Evolutionary conservation across 30 jellyfish, hydroid and myxozoan genomes (phyloP), one percentile per base, ranked within the genome.

Genomic region (Rhopilema esculentum): DNA sequence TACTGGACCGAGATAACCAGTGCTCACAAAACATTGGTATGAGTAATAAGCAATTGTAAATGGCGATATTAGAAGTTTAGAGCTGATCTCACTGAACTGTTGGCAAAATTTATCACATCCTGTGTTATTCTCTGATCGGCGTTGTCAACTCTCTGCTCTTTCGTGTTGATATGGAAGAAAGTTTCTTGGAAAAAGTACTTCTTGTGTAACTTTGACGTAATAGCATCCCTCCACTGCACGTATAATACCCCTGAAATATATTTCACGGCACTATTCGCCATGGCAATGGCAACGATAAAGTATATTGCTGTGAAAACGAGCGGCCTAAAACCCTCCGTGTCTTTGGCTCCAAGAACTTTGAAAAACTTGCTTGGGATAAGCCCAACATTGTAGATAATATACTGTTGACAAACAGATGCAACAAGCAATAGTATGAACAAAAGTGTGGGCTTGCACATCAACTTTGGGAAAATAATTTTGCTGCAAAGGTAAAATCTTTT

Each of bases 101-200:
- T 28, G 82, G 72, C 98, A 63, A 24, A 95, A 89, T 51, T 84
- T 79, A 52, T 95, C 98, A 90, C 97, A 85, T 95, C 99, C 69
- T 95, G 99, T 27, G 97, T 86, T 0, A 95, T 88, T 33, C 97
- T 69, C 74, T 95, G 99, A 70, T 95, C 99, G 27, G 95, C 97
- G 69, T 95, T 95, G 88, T 89, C 97, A 15, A 89, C 49, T 18
- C 52, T 50, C n/a, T 72, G 89, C 23, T 69, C 88, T 20, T 73
- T 9, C 20, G 85, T 52, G 66, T 85, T 95, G 29, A 95, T 33
- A 2, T 73, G 72, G 71, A 89, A 95, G 63, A 77, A 84, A 24
- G 97, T 84, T 32, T 65, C 79, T 22, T 75, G 72, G 62, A 32
- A 66, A 82, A 95, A 91, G 69, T 95, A 95, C 65, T 75, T 90